Evolutionary conservation across 2,113 vertebrate genomes (phyloP), one percentile per base, ranked within the genome.

Genomic region (Ochotona curzoniae): DNA sequence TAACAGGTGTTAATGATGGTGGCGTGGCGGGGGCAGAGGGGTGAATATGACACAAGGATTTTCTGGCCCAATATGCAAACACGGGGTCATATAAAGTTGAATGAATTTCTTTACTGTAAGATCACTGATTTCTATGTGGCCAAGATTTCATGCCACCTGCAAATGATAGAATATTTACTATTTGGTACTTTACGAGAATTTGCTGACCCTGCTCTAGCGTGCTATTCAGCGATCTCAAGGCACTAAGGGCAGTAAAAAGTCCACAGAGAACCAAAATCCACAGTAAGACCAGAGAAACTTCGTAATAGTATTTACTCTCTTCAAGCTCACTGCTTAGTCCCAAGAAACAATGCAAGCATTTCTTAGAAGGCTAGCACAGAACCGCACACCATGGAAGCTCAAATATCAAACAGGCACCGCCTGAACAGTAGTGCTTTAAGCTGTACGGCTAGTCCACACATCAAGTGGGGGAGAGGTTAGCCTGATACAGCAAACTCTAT

Each of bases 131-230:
- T 88, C 32, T 28, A 73, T 26, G 4, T 1, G 2, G 64, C 30
- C 64, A 20, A 95, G 17, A 81, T 1, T 10, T 67, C 51, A 47
- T 9, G 1, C 21, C 25, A 17, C 15, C 35, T 64, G 21, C 23
- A 73, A 87, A 87, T 14, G 15, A 51, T 91, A 47, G 74, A 83
- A 66, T 54, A 89, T 54, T 93, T 67, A 88, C 18, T 70, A 61
- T 30, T 61, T 87, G 54, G 75, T 12, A 49, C 17, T 85, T 84
- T 84, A 69, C 10, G 26, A 57, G 90, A 79, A 86, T 44, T 1
- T 79, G 44, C 61, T 21, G 13, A 35, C n/a, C 30, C 51, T 70
- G 38, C 26, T 87, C 73, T 44, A 81, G 78, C 44, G 60, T 38
- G 74, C 11, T 69, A 78, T n/a, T 69, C 26, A 90, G 66, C 38